Conservation (phyloP, 1,140 invertebrate species). For the Neuroterus valhalla region DNA sequence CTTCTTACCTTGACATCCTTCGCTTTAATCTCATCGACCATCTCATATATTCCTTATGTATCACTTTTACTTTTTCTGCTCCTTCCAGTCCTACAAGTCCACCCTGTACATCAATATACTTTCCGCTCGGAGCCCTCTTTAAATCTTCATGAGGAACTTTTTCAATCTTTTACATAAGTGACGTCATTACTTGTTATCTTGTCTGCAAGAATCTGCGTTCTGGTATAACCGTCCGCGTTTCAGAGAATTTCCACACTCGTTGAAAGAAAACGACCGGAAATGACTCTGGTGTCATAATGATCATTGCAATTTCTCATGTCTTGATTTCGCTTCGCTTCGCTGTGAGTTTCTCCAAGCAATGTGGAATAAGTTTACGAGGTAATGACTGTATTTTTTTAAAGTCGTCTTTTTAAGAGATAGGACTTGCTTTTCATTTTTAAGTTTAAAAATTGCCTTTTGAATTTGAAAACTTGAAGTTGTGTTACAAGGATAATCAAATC, state of each 20-base stretch:
- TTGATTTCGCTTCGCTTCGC: constrained; percentile 2
- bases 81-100: constrained; percentile 12
- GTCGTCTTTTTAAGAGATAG: too few species aligned
- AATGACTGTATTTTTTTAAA: not conserved
- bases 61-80: constrained; percentile 29
- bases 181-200: constrained; percentile 11
- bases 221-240: not conserved
- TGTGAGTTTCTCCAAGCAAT: not conserved
- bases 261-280: constrained; percentile 10
- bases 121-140: constrained; percentile 6
- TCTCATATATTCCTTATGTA: constrained; percentile 28
- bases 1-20: constrained; percentile 23
- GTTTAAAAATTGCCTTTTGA: not conserved
- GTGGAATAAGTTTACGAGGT: not conserved
- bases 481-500: not conserved
- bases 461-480: not conserved
- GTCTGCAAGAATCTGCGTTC: constrained; percentile 6
- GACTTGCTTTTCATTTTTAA: too few species aligned
- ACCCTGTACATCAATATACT: constrained; percentile 26
- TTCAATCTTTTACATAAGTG: constrained; percentile 26
- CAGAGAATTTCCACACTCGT: not conserved
- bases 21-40: constrained; percentile 28
- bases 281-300: constrained; percentile 4
- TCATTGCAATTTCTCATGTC: constrained; percentile 6
- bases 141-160: constrained; percentile 3